A percentile compares a stretch with the other conserved stretches of the same genome.
phyloP scores from a whole-genome alignment of 1,140 invertebrate genomes.

The Drosophila bocki region DNA sequence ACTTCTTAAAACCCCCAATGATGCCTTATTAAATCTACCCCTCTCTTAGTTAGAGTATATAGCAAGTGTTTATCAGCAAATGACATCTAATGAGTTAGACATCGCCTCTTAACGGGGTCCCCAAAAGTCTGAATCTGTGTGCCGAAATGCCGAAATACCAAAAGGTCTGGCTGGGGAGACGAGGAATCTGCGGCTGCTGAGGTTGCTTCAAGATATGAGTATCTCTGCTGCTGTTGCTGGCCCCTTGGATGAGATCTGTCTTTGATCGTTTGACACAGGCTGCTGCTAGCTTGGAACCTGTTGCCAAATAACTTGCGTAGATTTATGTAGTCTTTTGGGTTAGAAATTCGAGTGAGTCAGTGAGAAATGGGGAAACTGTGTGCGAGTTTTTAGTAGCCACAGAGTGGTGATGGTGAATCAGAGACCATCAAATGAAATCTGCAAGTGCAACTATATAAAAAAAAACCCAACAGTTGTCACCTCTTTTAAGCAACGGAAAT shows the following conservation, averaged over 20 bases:
- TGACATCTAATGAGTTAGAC: constrained; percentile 80
- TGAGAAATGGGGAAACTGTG: constrained; percentile 37
- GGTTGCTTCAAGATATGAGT: constrained; percentile 19
- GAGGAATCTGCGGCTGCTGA: constrained; percentile 36
- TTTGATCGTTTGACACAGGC: constrained; percentile 17
- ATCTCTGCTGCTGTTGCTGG: constrained; percentile 21
- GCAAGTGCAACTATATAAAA: constrained; percentile 33
- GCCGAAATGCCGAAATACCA: constrained; percentile 17
- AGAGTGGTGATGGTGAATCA: constrained; percentile 55
- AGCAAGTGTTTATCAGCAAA: constrained; percentile 67
- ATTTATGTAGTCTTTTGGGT: constrained; percentile 42
- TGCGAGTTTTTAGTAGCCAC: constrained; percentile 22
- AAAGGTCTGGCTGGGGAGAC: constrained; percentile 14
- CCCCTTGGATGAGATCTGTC: constrained; percentile 47
- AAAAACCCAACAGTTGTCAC: constrained; percentile 29
- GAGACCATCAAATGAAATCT: constrained; percentile 41
- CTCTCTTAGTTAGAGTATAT: constrained; percentile 22
- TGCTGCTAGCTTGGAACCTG: constrained; percentile 56
- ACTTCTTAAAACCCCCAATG: too few species aligned
- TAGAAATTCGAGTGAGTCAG: constrained; percentile 65
- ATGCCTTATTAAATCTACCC: neutral
- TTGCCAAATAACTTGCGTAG: constrained; percentile 68
- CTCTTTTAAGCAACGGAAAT: constrained; percentile 52
- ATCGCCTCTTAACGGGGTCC: constrained; percentile 48
- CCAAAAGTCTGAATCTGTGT: constrained; percentile 6